Evolutionary conservation across 2,888 invertebrate genomes (phyloP).

Genomic region (Oasisia sp.): DNA sequence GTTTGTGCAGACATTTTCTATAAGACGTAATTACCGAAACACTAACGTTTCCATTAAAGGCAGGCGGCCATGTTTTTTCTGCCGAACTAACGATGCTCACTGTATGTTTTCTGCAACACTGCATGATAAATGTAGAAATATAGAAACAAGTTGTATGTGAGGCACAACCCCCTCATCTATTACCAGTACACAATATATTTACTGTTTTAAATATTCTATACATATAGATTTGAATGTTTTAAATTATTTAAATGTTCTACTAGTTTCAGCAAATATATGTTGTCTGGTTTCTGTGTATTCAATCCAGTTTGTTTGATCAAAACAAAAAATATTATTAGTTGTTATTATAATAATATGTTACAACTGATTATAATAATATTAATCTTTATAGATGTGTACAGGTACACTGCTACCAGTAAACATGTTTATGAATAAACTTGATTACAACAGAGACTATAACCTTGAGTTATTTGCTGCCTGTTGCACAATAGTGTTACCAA

Average conservation of each 20-base stretch:
- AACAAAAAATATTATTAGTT: no score
- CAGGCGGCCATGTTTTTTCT: background rate
- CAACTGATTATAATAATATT: background rate
- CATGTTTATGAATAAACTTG: background rate
- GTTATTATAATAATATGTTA: background rate
- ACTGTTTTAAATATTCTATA: no score
- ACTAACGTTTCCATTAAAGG: background rate
- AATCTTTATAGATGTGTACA: background rate
- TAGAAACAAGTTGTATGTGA: background rate
- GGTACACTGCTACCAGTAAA: background rate
- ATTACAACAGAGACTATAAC: background rate
- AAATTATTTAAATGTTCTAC: no score
- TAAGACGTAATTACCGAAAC: background rate
- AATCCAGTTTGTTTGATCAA: no score
- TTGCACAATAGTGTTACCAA: background rate
- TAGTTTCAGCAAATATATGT: no score
- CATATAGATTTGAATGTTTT: no score
- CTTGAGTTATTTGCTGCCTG: background rate
- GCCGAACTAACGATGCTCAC: background rate
- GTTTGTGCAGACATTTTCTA: background rate
- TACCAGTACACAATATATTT: background rate
- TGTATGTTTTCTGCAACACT: background rate
- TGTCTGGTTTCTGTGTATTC: no score
- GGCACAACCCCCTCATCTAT: background rate
- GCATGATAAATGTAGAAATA: background rate